Base-by-base conservation (phyloP, 2,113 vertebrate genomes). In the Lucifuga dentata region DNA sequence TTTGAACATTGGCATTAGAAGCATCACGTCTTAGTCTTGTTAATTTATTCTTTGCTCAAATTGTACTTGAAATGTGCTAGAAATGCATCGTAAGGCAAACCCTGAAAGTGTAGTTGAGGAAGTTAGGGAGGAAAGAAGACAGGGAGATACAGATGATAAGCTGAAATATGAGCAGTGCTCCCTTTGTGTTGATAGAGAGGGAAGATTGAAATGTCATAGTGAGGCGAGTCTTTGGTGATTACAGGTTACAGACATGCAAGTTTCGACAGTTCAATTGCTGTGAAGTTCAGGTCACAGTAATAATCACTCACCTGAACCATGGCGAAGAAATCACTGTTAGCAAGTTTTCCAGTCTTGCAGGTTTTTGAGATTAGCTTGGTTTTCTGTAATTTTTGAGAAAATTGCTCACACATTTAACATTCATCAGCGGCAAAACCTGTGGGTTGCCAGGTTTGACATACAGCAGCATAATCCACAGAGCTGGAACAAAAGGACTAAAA, bases 191-290 rank as follows among this genome's bases (percentile, higher is more conserved):
- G 24, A 70, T 23, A 41, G 73, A 51, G 21, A 32, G n/a, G 36
- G 2, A 36, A 63, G 50, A 62, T 46, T 62, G 44, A 62, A 57
- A 71, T 51, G 43, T 66, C 49, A 55, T 59, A 15, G 5, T 41
- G 44, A 73, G 40, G 12, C 15, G 15, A 60, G 46, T 69, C 60
- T 61, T 32, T 5, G 3, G 23, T 73, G 51, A 59, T 68, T 40
- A 41, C 20, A 65, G 59, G 48, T 65, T 69, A 16, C 33, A n/a
- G n/a, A n/a, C n/a, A n/a, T 36, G 51, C 43, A 70, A 2, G 11
- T 62, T 38, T 8, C 20, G 11, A 36, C 17, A 44, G 52, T 19
- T 60, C 32, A 20, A 5, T 6, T 13, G 23, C 15, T 45, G 45
- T 65, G 17, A 50, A 39, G 48, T 64, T 43, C 35, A 39, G 15